Percentiles rank a stretch among this genome's conserved stretches.
phyloP scores from a whole-genome alignment of 2,113 vertebrate species.

The Myodes glareolus region DNA sequence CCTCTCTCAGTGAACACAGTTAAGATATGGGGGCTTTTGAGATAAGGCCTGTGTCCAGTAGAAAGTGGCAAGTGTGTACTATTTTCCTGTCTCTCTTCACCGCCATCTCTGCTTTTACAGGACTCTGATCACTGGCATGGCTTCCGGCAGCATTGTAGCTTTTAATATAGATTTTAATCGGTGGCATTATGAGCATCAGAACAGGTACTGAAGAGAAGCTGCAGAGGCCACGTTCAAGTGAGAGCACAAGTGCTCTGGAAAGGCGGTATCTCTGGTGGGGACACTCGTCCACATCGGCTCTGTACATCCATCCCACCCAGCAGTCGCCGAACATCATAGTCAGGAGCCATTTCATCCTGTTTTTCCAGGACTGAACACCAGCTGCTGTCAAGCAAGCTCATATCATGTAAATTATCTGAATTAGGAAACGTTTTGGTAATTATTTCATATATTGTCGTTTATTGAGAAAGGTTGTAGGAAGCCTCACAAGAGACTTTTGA shows the following conservation, averaged over 20 bases:
- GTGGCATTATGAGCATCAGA: slow-evolving; percentile 99
- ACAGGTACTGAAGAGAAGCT: slow-evolving; percentile 91
- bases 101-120: slow-evolving; percentile 84
- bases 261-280: slow-evolving; percentile 85
- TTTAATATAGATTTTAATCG: slow-evolving; percentile 99
- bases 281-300: slow-evolving; percentile 86
- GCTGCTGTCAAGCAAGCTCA: slow-evolving; percentile 88
- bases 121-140: slow-evolving; percentile 99
- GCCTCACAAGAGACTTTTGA: slow-evolving; percentile 88
- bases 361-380: slow-evolving; percentile 90
- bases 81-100: not conserved
- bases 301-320: slow-evolving; percentile 89
- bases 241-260: slow-evolving; percentile 88
- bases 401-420: slow-evolving; percentile 90
- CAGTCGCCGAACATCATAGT: slow-evolving; percentile 90
- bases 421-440: slow-evolving; percentile 90
- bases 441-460: slow-evolving; percentile 89
- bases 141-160: slow-evolving; percentile 98
- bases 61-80: not conserved
- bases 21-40: not conserved
- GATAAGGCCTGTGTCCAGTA: not conserved
- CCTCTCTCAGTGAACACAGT: not conserved
- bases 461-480: slow-evolving; percentile 87
- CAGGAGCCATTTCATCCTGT: slow-evolving; percentile 89
- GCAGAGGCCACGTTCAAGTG: slow-evolving; percentile 84